Base-by-base conservation (phyloP, 2,113 vertebrate genomes). In the Hippopotamus amphibius region DNA sequence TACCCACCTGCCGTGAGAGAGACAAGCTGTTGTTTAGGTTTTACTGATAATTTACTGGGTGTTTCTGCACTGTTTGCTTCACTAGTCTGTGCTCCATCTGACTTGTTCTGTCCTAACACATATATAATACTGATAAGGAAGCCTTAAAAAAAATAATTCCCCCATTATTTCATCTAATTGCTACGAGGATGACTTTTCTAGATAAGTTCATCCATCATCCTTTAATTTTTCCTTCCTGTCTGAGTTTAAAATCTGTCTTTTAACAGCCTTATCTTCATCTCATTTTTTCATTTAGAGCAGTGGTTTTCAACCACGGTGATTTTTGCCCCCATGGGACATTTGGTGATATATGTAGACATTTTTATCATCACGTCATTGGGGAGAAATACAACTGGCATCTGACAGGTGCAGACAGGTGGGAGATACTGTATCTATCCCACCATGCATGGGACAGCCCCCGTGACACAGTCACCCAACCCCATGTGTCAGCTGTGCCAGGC, bases 131-230 rank as follows among this genome's bases (percentile, higher is more conserved):
- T 83, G 7, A 53, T 33, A 57, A 37, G 22, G n/a, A 21, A 37
- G 53, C 57, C 33, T 37, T 37, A 24, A 57, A 21, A 80, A 57
- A 80, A 37, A 3, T 15, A 55, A 57, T 57, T 15, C n/a, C 19
- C 7, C 3, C 53, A 66, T 50, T 88, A 65, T 66, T 96, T 65
- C 14, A 90, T 87, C 55, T 41, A 89, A 66, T 57, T 92, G n/a
- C 10, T 95, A 28, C 43, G n/a, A 69, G 37, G 50, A 83, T 84
- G 53, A 4, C 80, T 96, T 95, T 95, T 83, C 74, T 84, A 63
- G 19, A 33, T 50, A 93, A 74, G 8, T 55, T 88, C 5, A 24
- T 76, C 33, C 24, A 2, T 22, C 14, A 48, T 61, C 37, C n/a
- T 48, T 90, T 95, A 3, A 65, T 14, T 48, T 80, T 55, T 57